Percentiles rank a stretch among this genome's conserved stretches.
Conservation (phyloP, 2,888 invertebrate genomes). For the Rhogogaster chlorosoma region DNA sequence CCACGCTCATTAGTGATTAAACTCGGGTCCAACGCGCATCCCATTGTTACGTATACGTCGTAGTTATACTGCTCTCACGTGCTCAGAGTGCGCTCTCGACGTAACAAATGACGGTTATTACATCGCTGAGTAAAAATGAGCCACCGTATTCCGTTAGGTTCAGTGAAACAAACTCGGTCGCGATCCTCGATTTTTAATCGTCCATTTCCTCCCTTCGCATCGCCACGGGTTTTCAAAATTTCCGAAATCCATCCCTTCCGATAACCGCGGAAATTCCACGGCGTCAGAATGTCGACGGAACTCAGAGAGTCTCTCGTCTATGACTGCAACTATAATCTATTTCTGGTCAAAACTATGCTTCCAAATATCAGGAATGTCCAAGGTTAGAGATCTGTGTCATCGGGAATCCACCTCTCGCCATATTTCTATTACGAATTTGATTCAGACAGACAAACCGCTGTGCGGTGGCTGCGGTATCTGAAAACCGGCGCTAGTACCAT, state of each 20-base stretch:
- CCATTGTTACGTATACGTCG: conserved; percentile 12
- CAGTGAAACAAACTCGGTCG: neutral
- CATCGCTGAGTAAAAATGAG: neutral
- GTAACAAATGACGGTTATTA: conserved; percentile 45
- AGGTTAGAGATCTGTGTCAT: conserved; percentile 62
- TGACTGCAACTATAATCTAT: conserved; percentile 80
- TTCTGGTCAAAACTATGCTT: conserved; percentile 78
- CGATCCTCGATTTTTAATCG: conserved; percentile 3
- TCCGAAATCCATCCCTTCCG: neutral
- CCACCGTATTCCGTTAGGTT: neutral
- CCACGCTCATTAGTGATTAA: conserved; percentile 51
- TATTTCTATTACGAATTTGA: neutral
- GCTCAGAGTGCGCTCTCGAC: neutral
- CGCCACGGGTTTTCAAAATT: neutral
- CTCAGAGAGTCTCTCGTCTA: conserved; percentile 68
- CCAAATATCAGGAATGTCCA: conserved; percentile 74
- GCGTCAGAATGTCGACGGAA: conserved; percentile 57
- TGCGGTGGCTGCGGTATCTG: conserved; percentile 80
- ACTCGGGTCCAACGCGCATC: conserved; percentile 48
- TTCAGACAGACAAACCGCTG: conserved; percentile 77
- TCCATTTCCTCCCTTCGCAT: neutral
- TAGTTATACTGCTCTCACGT: neutral
- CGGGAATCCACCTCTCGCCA: conserved; percentile 39
- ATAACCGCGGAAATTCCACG: neutral
- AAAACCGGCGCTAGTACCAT: conserved; percentile 76